These are phyloP conservation scores for Notodromas monacha DNA, from an alignment of 2,888 invertebrate genomes.

Conservation along the genomic window DNA sequence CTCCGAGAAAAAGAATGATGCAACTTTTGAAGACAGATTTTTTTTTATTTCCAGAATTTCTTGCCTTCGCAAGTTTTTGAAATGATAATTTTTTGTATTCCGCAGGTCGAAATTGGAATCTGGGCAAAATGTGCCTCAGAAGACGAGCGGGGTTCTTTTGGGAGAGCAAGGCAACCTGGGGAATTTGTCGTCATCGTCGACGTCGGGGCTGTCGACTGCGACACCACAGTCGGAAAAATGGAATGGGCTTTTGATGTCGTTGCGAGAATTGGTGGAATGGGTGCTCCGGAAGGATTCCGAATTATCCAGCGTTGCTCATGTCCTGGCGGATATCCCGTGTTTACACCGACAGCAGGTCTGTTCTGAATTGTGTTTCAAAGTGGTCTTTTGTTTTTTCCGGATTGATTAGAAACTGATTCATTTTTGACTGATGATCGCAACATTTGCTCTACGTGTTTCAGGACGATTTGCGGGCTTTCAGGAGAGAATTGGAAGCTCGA, in stretches of 20 bases:
- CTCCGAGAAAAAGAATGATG: no score
- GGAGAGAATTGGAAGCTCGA: constrained; percentile 71
- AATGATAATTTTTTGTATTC: no score
- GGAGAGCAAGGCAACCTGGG: no score
- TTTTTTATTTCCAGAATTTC: no score
- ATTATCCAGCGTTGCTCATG: constrained; percentile 41
- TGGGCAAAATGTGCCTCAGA: no score
- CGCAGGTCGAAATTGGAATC: no score
- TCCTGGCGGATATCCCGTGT: constrained; percentile 38
- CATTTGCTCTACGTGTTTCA: constrained; percentile 17
- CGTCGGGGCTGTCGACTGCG: no score
- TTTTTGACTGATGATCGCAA: neutral
- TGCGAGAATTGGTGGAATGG: constrained; percentile 78
- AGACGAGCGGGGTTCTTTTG: no score
- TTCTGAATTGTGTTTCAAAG: neutral
- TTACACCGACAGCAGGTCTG: constrained; percentile 44
- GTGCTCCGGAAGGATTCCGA: constrained; percentile 78
- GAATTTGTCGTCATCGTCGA: no score
- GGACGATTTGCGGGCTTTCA: constrained; percentile 68
- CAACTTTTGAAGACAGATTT: no score
- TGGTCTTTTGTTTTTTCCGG: neutral
- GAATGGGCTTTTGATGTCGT: constrained; percentile 54
- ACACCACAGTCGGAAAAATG: constrained; percentile 94
- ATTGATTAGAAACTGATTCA: neutral
- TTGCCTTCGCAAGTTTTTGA: no score